These are phyloP conservation scores for Okamejei kenojei DNA, from an alignment of 2,797 vertebrate species.

Conservation along the genomic window DNA sequence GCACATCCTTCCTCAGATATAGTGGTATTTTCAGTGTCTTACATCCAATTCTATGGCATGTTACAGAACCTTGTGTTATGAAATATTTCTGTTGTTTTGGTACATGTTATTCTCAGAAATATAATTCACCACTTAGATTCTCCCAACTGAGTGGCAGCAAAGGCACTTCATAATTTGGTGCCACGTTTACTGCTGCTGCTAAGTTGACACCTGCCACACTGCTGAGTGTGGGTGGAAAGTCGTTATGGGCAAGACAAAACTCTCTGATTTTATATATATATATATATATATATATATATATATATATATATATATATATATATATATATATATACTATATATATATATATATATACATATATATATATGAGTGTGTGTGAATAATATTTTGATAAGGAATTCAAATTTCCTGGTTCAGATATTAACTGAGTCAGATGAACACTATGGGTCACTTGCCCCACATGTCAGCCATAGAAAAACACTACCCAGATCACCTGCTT, in stretches of 20 bases:
- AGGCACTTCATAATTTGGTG: conserved; percentile 25
- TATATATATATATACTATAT: too few relatives aligned
- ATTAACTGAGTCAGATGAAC: neutral
- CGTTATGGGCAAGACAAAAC: neutral
- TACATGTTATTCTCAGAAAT: neutral
- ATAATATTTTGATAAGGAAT: neutral
- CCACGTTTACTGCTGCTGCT: neutral
- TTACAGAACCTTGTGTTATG: neutral
- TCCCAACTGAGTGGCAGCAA: neutral
- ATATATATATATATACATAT: too few relatives aligned
- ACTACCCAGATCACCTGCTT: too few relatives aligned
- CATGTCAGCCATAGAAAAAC: neutral
- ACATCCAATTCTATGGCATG: neutral
- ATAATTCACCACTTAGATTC: neutral
- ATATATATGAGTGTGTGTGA: neutral
- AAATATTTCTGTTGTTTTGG: neutral
- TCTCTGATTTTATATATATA: neutral
- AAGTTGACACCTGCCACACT: neutral
- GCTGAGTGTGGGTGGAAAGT: neutral
- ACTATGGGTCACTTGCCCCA: neutral
- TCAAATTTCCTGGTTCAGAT: neutral
- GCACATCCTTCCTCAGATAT: too few relatives aligned
- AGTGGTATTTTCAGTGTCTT: too few relatives aligned
- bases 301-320: too few relatives aligned
- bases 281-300: too few relatives aligned